Evolutionary conservation across 2,113 vertebrate species (phyloP).

Genomic region (Myrmecobius fasciatus): DNA sequence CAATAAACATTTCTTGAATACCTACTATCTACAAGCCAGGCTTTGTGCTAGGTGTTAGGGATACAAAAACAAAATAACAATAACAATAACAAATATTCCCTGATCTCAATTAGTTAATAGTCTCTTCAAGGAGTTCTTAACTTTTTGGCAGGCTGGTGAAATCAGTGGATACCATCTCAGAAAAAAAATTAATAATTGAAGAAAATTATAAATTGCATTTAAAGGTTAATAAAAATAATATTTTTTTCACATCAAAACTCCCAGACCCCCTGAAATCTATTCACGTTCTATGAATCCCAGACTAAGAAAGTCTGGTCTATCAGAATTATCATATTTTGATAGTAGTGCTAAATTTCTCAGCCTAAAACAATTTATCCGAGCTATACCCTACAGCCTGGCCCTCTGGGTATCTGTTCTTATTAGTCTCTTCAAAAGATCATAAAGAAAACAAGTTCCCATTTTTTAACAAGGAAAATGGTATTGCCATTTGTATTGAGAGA

Average conservation of each 20-base stretch:
- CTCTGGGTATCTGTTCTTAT: slow-evolving; percentile 12
- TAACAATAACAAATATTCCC: neutral
- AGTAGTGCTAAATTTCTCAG: neutral
- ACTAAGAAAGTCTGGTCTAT: neutral
- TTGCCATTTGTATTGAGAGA: slow-evolving; percentile 4
- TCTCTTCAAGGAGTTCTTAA: neutral
- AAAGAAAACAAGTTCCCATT: slow-evolving; percentile 2
- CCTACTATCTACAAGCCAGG: neutral
- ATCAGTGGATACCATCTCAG: neutral
- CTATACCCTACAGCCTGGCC: neutral
- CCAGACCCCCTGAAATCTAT: neutral
- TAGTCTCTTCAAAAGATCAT: slow-evolving; percentile 31
- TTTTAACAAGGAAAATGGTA: neutral
- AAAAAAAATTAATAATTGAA: neutral
- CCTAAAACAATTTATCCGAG: neutral
- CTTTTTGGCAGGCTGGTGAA: neutral
- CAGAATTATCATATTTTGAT: neutral
- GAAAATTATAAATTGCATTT: neutral
- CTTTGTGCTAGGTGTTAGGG: neutral
- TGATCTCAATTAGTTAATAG: neutral
- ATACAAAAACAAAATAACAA: neutral
- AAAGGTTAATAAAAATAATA: neutral
- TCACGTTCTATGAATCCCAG: neutral
- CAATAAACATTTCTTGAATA: neutral
- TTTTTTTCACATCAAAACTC: neutral